These are phyloP conservation scores for Pampusana beccarii DNA, from an alignment of 2,113 vertebrate genomes.

Conservation along the genomic window DNA sequence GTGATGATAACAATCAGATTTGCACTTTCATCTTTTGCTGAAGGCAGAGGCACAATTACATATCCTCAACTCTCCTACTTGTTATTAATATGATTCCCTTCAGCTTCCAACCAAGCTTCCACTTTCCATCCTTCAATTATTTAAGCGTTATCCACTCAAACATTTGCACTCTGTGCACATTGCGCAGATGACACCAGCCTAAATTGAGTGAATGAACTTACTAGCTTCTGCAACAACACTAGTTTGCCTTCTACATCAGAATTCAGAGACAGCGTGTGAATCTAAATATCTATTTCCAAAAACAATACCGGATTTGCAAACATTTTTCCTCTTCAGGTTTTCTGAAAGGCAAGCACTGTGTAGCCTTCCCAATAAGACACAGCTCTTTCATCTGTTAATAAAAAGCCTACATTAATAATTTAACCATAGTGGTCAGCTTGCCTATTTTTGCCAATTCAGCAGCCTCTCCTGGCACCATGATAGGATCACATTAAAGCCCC, in stretches of 20 bases:
- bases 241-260: background rate
- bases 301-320: background rate
- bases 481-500: background rate
- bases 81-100: background rate
- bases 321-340: background rate
- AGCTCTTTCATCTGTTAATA: background rate
- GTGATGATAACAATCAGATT: background rate
- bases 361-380: background rate
- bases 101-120: background rate
- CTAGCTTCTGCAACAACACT: background rate
- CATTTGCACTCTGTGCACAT: background rate
- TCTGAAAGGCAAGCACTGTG: background rate
- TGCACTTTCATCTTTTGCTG: background rate
- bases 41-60: background rate
- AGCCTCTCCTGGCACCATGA: background rate
- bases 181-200: background rate
- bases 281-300: slow-evolving; percentile 5
- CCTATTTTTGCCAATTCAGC: background rate
- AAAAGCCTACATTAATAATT: background rate
- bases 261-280: background rate
- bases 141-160: background rate
- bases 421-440: background rate
- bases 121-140: background rate
- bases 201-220: background rate
- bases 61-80: background rate